These are phyloP conservation scores for Callimorpha dominula DNA, from an alignment of 2,888 invertebrate genomes.

Conservation along the genomic window DNA sequence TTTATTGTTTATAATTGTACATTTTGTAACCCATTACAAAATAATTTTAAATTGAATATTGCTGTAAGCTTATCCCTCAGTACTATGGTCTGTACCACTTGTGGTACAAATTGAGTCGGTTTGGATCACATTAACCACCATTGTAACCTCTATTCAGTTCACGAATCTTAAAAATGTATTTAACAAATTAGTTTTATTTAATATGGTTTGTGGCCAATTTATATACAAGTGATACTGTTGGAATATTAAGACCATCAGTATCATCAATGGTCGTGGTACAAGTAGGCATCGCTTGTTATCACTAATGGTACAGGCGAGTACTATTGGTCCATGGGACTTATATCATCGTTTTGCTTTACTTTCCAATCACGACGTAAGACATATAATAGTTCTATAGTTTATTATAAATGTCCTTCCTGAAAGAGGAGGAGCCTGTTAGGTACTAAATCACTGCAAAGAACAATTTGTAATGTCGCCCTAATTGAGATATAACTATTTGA, in stretches of 20 bases:
- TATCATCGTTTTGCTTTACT: slow-evolving; percentile 2
- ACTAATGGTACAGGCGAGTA: background rate
- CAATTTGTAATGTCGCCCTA: background rate
- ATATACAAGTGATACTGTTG: background rate
- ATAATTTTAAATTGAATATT: slow-evolving; percentile 37
- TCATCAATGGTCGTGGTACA: background rate
- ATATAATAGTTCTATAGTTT: background rate
- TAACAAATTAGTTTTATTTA: background rate
- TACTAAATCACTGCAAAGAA: background rate
- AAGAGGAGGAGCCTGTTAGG: background rate
- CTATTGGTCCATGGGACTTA: background rate
- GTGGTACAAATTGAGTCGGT: background rate
- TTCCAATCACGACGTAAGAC: background rate
- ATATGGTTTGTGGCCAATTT: background rate
- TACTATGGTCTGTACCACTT: background rate
- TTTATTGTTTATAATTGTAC: slow-evolving; percentile 56
- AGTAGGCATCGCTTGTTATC: background rate
- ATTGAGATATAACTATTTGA: background rate
- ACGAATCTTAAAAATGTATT: background rate
- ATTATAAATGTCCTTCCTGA: too few relatives aligned
- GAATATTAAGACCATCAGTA: background rate
- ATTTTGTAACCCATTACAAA: slow-evolving; percentile 55
- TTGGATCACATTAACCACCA: background rate
- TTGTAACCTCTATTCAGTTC: background rate
- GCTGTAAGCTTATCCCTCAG: slow-evolving; percentile 20